Conservation (phyloP, 2,797 vertebrate species). For the Oreonectes daqikongensis region DNA sequence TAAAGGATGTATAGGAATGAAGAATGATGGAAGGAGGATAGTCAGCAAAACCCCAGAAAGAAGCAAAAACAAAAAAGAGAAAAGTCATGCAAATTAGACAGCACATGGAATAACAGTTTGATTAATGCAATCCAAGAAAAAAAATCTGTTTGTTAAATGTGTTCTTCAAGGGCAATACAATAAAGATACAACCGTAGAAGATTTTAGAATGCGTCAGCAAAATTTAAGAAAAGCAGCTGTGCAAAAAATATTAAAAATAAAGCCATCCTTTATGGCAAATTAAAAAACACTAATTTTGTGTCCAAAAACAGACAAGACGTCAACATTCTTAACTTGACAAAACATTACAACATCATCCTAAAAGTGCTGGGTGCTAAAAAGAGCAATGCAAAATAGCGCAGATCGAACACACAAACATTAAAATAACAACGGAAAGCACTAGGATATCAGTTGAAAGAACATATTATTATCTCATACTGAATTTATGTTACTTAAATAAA, state of each 20-base stretch:
- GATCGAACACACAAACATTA: no score
- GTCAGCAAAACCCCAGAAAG: neutral
- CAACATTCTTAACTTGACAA: neutral
- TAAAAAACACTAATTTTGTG: neutral
- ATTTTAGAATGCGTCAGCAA: neutral
- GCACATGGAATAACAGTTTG: neutral
- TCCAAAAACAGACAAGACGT: neutral
- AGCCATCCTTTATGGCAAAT: neutral
- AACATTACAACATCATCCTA: neutral
- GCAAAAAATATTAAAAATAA: no score
- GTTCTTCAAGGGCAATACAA: neutral
- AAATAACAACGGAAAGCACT: no score
- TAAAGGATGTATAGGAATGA: neutral
- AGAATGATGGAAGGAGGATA: conserved; percentile 32
- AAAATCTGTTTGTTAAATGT: no score
- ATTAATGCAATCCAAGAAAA: neutral
- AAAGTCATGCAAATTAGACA: conserved; percentile 57
- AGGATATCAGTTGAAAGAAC: no score
- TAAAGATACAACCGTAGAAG: neutral
- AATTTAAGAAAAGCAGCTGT: neutral
- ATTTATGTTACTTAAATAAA: no score
- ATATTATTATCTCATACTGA: no score
- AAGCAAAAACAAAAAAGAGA: conserved; percentile 53
- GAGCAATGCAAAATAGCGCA: no score
- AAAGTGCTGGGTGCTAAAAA: no score